Conservation (phyloP, 2,888 invertebrate species). For the Hirtodrosophila trivittata region DNA sequence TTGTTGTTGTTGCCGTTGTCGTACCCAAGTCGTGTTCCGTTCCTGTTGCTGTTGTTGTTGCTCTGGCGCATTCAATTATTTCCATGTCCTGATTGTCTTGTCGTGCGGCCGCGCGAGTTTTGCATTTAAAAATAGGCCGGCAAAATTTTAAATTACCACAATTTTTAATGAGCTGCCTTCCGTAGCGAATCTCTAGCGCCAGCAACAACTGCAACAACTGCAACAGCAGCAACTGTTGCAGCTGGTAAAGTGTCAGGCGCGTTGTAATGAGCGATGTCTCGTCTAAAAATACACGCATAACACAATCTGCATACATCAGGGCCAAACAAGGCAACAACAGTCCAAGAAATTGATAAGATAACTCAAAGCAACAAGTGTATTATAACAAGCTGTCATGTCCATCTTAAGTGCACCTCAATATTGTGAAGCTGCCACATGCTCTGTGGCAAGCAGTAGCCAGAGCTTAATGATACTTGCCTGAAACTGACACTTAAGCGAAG, state of each 20-base stretch:
- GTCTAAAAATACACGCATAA: conserved; percentile 49
- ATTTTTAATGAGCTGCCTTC: conserved; percentile 68
- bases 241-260: conserved; percentile 64
- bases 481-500: not conserved
- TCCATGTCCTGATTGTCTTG: conserved; percentile 79
- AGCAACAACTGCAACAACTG: conserved; percentile 8
- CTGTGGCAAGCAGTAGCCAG: too few species aligned
- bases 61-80: conserved; percentile 76
- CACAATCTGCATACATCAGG: too few species aligned
- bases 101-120: conserved; percentile 73
- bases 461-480: too few species aligned
- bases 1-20: conserved; percentile 23
- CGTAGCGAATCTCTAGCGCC: conserved; percentile 39
- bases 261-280: conserved; percentile 70
- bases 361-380: conserved; percentile 13
- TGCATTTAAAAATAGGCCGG: conserved; percentile 77
- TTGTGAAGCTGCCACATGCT: too few species aligned
- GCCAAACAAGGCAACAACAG: conserved; percentile 10
- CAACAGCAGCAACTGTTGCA: conserved; percentile 37
- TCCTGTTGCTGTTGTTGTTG: conserved; percentile 14
- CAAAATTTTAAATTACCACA: conserved; percentile 67
- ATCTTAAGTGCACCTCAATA: conserved; percentile 4
- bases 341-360: conserved; percentile 47
- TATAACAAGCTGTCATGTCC: conserved; percentile 44
- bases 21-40: conserved; percentile 8